These are phyloP conservation scores for Diachrysia chrysitis DNA, from an alignment of 2,888 invertebrate genomes.

Conservation along the genomic window DNA sequence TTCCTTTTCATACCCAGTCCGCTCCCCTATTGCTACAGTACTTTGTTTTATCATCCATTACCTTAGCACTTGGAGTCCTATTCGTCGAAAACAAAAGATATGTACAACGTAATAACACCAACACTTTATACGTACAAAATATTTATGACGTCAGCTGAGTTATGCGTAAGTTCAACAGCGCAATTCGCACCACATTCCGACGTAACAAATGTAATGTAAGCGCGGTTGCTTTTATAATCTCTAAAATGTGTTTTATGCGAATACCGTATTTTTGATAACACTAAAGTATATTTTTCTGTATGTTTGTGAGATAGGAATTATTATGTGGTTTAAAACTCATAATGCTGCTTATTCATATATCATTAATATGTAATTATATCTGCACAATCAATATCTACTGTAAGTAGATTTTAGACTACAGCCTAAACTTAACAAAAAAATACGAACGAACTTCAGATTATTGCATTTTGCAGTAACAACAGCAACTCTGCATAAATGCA, in stretches of 20 bases:
- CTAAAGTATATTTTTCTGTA: constrained; percentile 18
- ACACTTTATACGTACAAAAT: constrained; percentile 53
- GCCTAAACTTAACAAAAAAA: no score
- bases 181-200: constrained; percentile 60
- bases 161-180: constrained; percentile 58
- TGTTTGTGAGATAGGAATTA: background rate
- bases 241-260: constrained; percentile 54
- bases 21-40: no score
- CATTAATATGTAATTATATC: no score
- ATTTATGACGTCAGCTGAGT: constrained; percentile 63
- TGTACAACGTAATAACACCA: background rate
- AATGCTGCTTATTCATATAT: no score
- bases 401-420: no score
- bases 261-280: constrained; percentile 21
- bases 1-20: no score
- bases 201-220: constrained; percentile 67
- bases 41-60: no score
- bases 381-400: background rate
- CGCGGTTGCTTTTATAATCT: constrained; percentile 61
- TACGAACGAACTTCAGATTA: background rate
- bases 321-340: no score
- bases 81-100: background rate
- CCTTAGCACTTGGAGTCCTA: background rate
- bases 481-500: background rate
- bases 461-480: no score